Percentiles rank a stretch among this genome's conserved stretches.
Conservation (phyloP, 2,113 vertebrate genomes). For the Melanerpes formicivorus region DNA sequence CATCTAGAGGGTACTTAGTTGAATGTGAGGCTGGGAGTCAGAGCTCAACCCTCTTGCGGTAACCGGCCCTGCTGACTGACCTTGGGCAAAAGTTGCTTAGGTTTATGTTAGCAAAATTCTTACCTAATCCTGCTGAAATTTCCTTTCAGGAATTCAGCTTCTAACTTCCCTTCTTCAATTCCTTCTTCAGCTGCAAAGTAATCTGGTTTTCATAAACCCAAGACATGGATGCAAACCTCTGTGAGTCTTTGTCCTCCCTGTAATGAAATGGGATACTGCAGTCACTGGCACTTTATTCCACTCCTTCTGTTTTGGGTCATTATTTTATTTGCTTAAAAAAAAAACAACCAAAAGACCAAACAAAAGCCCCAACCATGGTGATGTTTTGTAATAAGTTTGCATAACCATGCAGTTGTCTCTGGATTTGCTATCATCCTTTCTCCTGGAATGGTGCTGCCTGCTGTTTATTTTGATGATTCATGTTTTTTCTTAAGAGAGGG, state of each 20-base stretch:
- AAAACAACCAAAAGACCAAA: not conserved
- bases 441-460: not conserved
- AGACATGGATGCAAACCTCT: not conserved
- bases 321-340: slow-evolving; percentile 40
- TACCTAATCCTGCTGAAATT: not conserved
- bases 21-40: not conserved
- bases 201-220: slow-evolving; percentile 20
- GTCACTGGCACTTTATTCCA: not conserved
- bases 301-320: slow-evolving; percentile 9
- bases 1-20: not conserved
- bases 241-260: not conserved
- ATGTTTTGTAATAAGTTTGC: slow-evolving; percentile 36
- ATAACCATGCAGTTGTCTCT: not conserved
- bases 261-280: not conserved
- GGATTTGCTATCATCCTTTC: not conserved
- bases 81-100: not conserved
- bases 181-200: not conserved
- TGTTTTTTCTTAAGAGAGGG: not conserved
- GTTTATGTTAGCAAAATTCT: not conserved
- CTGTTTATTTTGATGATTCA: not conserved
- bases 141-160: not conserved
- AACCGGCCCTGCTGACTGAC: not conserved
- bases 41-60: not conserved
- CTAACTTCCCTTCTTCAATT: not conserved
- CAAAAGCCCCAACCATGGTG: not conserved